phyloP scores from a whole-genome alignment of 2,797 vertebrate species.

The Linurgus olivaceus region DNA sequence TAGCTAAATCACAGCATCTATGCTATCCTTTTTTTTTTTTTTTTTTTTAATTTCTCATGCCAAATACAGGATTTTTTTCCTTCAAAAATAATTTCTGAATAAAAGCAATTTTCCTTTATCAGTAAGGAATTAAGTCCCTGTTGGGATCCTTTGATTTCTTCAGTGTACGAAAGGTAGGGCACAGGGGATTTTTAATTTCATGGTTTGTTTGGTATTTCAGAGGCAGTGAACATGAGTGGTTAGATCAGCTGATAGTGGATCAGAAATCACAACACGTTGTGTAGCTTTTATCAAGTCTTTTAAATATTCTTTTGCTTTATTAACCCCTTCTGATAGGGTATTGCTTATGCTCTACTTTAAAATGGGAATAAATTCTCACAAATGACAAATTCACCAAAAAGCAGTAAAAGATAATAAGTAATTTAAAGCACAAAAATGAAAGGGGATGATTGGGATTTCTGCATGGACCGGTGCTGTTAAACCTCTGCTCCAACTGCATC shows the following conservation, averaged over 20 bases:
- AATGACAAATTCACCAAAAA: not conserved
- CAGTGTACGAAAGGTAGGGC: not conserved
- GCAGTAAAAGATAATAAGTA: not conserved
- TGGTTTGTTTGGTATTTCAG: slow-evolving; percentile 9
- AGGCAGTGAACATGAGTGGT: not conserved
- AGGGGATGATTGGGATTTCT: not conserved
- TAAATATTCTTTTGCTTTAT: not conserved
- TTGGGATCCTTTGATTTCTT: slow-evolving; percentile 27
- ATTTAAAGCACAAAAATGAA: not conserved
- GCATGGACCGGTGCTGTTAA: not conserved
- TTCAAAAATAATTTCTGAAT: slow-evolving; percentile 1
- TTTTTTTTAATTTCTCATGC: not conserved
- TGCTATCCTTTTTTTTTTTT: not conserved
- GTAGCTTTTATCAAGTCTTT: not conserved
- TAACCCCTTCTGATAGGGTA: not conserved
- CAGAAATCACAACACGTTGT: not conserved
- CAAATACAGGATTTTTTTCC: not conserved
- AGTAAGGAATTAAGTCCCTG: not conserved
- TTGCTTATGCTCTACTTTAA: not conserved
- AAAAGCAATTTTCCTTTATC: slow-evolving; percentile 4
- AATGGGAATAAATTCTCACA: not conserved
- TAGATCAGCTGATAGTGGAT: not conserved
- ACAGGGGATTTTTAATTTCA: slow-evolving; percentile 28
- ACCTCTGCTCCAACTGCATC: not conserved
- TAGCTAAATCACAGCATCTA: not conserved